Evolutionary conservation across 2,888 invertebrate species (phyloP).

Genomic region (Acleris laterana): DNA sequence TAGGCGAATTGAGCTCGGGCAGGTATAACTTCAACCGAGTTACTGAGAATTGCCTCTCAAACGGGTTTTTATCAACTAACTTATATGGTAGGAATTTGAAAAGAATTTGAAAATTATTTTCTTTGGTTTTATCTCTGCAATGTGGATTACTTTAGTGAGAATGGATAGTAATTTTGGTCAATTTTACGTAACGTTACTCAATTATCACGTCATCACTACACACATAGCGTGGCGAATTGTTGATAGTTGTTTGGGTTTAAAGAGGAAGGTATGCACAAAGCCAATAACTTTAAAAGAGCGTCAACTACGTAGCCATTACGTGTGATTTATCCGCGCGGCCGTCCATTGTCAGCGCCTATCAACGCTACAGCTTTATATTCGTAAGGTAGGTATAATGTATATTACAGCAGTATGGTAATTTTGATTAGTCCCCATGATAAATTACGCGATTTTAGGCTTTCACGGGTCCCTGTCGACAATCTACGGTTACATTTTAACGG

Average conservation of each 20-base stretch:
- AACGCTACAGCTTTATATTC: slow-evolving; percentile 37
- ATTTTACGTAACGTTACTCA: slow-evolving; percentile 32
- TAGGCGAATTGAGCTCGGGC: slow-evolving; percentile 15
- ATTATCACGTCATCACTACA: slow-evolving; percentile 27
- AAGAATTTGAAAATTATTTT: slow-evolving; percentile 21
- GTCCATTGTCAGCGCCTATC: slow-evolving; percentile 65
- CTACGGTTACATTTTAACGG: slow-evolving; percentile 47
- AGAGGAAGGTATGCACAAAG: slow-evolving; percentile 56
- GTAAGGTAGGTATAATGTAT: slow-evolving; percentile 61
- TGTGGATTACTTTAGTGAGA: slow-evolving; percentile 19
- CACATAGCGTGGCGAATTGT: slow-evolving; percentile 7
- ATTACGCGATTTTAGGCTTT: slow-evolving; percentile 56
- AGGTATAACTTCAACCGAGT: slow-evolving; percentile 11
- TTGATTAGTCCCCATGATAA: slow-evolving; percentile 55
- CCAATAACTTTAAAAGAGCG: slow-evolving; percentile 66
- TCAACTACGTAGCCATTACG: slow-evolving; percentile 61
- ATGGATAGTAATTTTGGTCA: slow-evolving; percentile 19
- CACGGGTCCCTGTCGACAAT: slow-evolving; percentile 43
- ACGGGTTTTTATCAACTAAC: slow-evolving; percentile 16
- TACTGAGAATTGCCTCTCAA: not conserved
- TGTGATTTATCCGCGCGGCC: slow-evolving; percentile 63
- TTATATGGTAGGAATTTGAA: slow-evolving; percentile 8
- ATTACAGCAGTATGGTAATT: slow-evolving; percentile 48
- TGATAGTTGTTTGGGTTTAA: slow-evolving; percentile 24
- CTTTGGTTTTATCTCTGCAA: slow-evolving; percentile 20